Conservation (phyloP, 2,888 invertebrate species). For the Aradus depressus region DNA sequence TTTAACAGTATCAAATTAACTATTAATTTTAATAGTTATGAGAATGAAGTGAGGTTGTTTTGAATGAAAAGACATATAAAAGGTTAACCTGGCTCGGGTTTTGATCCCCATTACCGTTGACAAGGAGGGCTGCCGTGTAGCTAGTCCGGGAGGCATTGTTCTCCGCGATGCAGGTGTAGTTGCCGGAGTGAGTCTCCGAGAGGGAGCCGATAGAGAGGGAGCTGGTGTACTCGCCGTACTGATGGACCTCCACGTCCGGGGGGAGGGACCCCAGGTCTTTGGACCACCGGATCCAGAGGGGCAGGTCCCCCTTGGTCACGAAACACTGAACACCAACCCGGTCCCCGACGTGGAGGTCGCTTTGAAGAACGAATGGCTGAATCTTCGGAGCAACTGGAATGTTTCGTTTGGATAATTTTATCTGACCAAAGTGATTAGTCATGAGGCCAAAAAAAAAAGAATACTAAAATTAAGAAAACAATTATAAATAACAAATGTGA, state of each 20-base stretch:
- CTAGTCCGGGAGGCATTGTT: constrained; percentile 40
- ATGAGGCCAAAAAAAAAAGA: too few relatives aligned
- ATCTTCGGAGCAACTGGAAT: constrained; percentile 44
- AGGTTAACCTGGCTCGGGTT: too few relatives aligned
- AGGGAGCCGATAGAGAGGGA: constrained; percentile 42
- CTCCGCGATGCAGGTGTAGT: constrained; percentile 43
- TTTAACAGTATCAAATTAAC: too few relatives aligned
- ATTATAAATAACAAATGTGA: too few relatives aligned
- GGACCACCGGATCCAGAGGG: constrained; percentile 45
- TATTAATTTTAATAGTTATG: too few relatives aligned
- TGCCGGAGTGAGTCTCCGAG: constrained; percentile 42
- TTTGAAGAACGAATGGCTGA: constrained; percentile 42
- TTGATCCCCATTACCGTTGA: constrained; percentile 42
- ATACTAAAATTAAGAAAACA: too few relatives aligned
- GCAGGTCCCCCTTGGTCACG: constrained; percentile 44
- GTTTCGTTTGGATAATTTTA: too few relatives aligned
- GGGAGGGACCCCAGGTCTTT: constrained; percentile 35
- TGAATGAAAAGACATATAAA: too few relatives aligned
- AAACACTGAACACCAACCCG: constrained; percentile 42
- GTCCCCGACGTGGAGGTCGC: constrained; percentile 40
- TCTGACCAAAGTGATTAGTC: too few relatives aligned
- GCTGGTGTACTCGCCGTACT: constrained; percentile 32
- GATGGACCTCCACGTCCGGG: constrained; percentile 30
- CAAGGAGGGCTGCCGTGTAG: constrained; percentile 40
- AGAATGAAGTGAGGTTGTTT: too few relatives aligned